Conservation (phyloP, 2,113 vertebrate genomes). For the Dipodomys stephensi region DNA sequence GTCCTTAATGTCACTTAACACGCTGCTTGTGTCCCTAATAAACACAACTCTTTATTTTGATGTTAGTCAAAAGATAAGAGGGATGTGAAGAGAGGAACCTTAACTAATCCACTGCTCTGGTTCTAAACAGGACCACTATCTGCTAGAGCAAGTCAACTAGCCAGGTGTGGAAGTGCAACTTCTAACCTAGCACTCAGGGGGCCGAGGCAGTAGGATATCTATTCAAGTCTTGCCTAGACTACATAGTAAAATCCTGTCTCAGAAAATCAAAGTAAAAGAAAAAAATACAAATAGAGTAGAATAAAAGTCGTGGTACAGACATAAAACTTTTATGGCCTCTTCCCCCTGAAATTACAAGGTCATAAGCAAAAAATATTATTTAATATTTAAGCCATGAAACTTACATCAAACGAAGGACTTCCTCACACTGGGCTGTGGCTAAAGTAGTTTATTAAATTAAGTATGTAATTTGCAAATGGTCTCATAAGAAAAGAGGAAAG, state of each 20-base stretch:
- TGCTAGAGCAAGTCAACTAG: constrained; percentile 38
- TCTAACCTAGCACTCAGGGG: no score
- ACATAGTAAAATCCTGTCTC: no score
- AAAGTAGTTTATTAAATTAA: constrained; percentile 88
- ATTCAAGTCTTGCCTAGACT: no score
- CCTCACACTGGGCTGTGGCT: constrained; percentile 74
- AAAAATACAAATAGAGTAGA: neutral
- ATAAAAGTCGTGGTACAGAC: constrained; percentile 23
- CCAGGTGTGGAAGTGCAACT: no score
- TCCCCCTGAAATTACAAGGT: constrained; percentile 45
- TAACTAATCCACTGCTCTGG: neutral
- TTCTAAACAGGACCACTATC: constrained; percentile 2
- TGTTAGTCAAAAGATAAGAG: constrained; percentile 12
- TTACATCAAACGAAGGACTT: constrained; percentile 77
- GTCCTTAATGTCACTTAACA: constrained; percentile 37
- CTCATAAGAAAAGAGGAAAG: constrained; percentile 86
- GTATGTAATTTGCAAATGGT: constrained; percentile 81
- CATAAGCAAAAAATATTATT: constrained; percentile 43
- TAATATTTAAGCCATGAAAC: constrained; percentile 60
- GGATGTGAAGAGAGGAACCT: neutral
- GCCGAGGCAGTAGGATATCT: no score
- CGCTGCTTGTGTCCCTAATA: constrained; percentile 22
- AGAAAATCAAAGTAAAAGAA: no score
- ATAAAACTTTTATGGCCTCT: constrained; percentile 21
- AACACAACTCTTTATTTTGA: constrained; percentile 32